phyloP scores from a whole-genome alignment of 2,888 invertebrate species.

The Furcula furcula region DNA sequence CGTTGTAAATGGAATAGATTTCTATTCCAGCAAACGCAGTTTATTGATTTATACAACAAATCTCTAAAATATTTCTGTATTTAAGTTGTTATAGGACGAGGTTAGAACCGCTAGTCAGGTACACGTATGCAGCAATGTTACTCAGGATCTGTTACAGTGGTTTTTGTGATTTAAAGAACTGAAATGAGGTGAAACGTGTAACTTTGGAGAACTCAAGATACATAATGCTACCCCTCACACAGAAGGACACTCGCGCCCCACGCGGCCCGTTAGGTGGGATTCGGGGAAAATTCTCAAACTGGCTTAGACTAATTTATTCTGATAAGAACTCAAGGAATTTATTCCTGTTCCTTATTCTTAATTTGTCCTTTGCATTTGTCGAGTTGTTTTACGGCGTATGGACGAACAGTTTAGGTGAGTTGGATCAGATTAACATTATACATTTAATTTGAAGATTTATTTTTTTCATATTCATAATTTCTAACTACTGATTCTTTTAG shows the following conservation, averaged over 20 bases:
- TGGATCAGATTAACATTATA: too few species aligned
- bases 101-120: slow-evolving; percentile 68
- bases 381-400: slow-evolving; percentile 96
- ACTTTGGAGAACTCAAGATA: slow-evolving; percentile 33
- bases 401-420: slow-evolving; percentile 92
- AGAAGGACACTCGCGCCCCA: slow-evolving; percentile 84
- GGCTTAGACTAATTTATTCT: slow-evolving; percentile 93
- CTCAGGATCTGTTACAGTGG: slow-evolving; percentile 47
- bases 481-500: slow-evolving; percentile 82
- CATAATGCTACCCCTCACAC: slow-evolving; percentile 88
- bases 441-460: not conserved
- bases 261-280: slow-evolving; percentile 83
- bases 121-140: slow-evolving; percentile 76
- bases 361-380: slow-evolving; percentile 98
- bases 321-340: slow-evolving; percentile 97
- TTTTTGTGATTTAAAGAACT: slow-evolving; percentile 50
- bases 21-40: slow-evolving; percentile 8
- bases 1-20: slow-evolving; percentile 20
- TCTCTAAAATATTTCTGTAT: slow-evolving; percentile 6
- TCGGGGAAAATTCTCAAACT: slow-evolving; percentile 88
- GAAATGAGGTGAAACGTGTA: slow-evolving; percentile 66
- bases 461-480: not conserved
- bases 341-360: slow-evolving; percentile 94
- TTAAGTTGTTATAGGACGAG: slow-evolving; percentile 40
- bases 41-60: slow-evolving; percentile 6